Evolutionary conservation across 2,113 vertebrate genomes (phyloP), one percentile per base, ranked within the genome.

Genomic region (Merops nubicus): DNA sequence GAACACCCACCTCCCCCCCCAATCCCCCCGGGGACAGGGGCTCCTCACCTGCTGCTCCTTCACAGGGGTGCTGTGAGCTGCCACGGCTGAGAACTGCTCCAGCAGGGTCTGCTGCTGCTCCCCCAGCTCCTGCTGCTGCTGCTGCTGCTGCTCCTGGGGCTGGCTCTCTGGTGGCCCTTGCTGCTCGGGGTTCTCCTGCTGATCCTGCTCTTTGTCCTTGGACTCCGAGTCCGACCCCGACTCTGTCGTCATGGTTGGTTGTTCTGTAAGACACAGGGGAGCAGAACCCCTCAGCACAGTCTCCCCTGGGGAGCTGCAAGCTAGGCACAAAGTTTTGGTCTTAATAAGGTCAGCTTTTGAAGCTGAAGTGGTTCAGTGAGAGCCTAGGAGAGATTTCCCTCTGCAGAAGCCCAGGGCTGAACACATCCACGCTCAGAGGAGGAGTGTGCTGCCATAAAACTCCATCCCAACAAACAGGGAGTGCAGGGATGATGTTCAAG

Each of bases 181-280:
- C 54, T 98, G 97, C 0, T 57, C 75, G 17, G 94, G 95, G 38
- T 96, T 96, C 96, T 97, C 98, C 94, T 97, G 98, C 95, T 98
- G 98, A 89, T 98, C 98, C 28, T 98, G 98, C 95, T 99, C 98
- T 90, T 98, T 98, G 70, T 98, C 98, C 21, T 99, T 99, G 89
- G 98, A 98, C 97, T 99, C 99, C 0, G 98, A 99, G 96, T 99
- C 99, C 73, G 98, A 98, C 83, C 98, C 99, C 1, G 99, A 98
- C 98, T 99, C 99, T 34, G 99, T 99, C 56, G 99, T 99, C 99
- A 99, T 99, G 98, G 98, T 99, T 96, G 98, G 98, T 99, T 98
- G 98, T 97, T 97, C 99, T 99, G 98, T 21, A 98, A 97, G 89
- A 70, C 88, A 93, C n/a, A 91, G 33, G 42, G 9, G 25, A 42